Percentiles rank a stretch among this genome's conserved stretches.
Conservation (phyloP, 1,140 invertebrate genomes). For the Protaetia brevitarsis region DNA sequence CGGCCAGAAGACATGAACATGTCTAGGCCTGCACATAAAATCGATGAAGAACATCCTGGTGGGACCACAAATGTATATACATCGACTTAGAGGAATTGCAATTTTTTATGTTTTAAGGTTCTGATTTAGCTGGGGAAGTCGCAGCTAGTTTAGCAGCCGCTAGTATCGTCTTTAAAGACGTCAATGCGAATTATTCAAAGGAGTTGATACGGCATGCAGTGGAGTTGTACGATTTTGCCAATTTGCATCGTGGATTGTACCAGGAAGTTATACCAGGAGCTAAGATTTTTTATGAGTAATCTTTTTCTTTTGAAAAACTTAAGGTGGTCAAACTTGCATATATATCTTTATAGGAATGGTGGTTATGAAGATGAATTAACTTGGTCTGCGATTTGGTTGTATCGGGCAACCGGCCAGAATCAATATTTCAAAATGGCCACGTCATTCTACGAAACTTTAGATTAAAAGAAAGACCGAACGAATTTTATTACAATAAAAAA, state of each 20-base stretch:
- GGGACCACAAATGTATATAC: constrained; percentile 23
- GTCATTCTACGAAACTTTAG: constrained; percentile 54
- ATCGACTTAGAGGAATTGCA: no score
- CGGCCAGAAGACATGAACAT: constrained; percentile 62
- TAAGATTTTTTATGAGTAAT: constrained; percentile 56
- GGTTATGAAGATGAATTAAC: constrained; percentile 62
- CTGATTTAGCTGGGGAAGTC: constrained; percentile 63
- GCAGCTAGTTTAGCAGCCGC: constrained; percentile 60
- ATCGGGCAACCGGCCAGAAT: constrained; percentile 56
- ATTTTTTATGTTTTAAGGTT: constrained; percentile 48
- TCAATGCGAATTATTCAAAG: constrained; percentile 53
- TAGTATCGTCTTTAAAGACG: constrained; percentile 52
- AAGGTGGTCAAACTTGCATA: neutral
- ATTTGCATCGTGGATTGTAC: constrained; percentile 56
- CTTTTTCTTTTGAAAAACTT: no score
- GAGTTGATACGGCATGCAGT: constrained; percentile 54
- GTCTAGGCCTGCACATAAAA: constrained; percentile 59
- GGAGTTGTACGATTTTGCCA: constrained; percentile 61
- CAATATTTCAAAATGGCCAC: constrained; percentile 56
- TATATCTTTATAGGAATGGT: constrained; percentile 47
- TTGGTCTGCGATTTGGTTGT: constrained; percentile 63
- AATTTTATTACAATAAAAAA: constrained; percentile 63
- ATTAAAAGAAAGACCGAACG: constrained; percentile 51
- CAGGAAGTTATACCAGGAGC: constrained; percentile 57
- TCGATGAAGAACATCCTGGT: constrained; percentile 56